These are phyloP conservation scores for Lepidurus packardi DNA, from an alignment of 1,140 invertebrate genomes.

Conservation along the genomic window DNA sequence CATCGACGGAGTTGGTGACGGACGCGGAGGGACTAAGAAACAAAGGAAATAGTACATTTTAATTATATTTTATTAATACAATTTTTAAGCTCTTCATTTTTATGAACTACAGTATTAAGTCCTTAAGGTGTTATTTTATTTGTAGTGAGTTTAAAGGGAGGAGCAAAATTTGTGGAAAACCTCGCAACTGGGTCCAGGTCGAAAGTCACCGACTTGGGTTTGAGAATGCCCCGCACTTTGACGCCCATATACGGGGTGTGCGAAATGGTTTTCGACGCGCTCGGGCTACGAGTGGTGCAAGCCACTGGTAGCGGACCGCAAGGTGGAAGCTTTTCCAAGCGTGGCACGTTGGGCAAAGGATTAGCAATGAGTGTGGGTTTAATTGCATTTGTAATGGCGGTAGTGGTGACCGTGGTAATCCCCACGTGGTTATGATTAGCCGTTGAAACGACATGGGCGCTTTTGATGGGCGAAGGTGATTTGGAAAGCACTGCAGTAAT, in stretches of 20 bases:
- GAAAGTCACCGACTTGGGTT: not conserved
- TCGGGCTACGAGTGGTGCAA: not conserved
- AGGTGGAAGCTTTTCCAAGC: not conserved
- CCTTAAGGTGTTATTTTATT: not conserved
- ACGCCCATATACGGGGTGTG: not conserved
- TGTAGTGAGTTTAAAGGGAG: not conserved
- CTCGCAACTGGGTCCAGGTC: not conserved
- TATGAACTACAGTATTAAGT: too few species aligned
- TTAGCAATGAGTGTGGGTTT: not conserved
- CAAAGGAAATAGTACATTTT: not conserved
- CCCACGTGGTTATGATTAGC: slow-evolving; percentile 8
- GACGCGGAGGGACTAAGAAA: not conserved
- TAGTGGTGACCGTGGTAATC: not conserved
- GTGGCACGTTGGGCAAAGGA: not conserved
- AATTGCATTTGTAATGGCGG: not conserved
- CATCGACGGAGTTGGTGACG: not conserved
- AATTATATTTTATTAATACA: too few species aligned
- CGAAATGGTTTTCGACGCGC: not conserved
- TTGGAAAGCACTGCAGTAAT: not conserved
- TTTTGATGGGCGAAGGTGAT: not conserved
- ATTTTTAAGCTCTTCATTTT: too few species aligned
- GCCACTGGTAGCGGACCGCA: not conserved
- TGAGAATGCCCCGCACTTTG: slow-evolving; percentile 7
- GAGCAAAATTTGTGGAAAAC: not conserved
- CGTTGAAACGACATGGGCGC: not conserved